These are phyloP conservation scores for Pachliopta kotzebuea DNA, from an alignment of 2,888 invertebrate genomes.

Conservation along the genomic window DNA sequence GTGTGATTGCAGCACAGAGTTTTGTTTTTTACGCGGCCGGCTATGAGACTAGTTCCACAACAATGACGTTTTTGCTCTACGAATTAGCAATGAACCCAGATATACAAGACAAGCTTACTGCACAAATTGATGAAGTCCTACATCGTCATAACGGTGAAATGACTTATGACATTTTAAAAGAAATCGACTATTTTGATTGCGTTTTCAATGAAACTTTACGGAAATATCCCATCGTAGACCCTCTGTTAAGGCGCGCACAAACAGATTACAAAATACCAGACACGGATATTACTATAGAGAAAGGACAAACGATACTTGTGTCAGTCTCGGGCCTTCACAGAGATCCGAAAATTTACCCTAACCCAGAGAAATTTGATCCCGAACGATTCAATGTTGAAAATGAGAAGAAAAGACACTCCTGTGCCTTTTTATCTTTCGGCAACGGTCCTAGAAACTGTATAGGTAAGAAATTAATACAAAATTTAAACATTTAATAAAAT, in stretches of 20 bases:
- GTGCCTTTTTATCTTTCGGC: constrained; percentile 18
- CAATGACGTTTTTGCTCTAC: constrained; percentile 54
- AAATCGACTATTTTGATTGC: constrained; percentile 60
- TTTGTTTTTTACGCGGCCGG: constrained; percentile 67
- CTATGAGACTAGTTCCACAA: constrained; percentile 65
- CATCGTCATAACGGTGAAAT: constrained; percentile 47
- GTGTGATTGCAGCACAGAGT: constrained; percentile 57
- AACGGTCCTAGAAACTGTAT: constrained; percentile 18
- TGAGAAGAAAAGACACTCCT: constrained; percentile 39
- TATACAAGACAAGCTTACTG: constrained; percentile 52
- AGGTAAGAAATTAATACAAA: constrained; percentile 6
- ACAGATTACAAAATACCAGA: constrained; percentile 53
- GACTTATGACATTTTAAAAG: constrained; percentile 55
- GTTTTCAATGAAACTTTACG: constrained; percentile 65
- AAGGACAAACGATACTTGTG: constrained; percentile 49
- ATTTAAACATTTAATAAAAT: too few relatives aligned
- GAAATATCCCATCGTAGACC: constrained; percentile 62
- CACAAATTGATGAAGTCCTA: constrained; percentile 50
- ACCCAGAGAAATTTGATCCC: constrained; percentile 69
- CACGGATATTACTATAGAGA: constrained; percentile 50
- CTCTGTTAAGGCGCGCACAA: constrained; percentile 52
- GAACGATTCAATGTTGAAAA: constrained; percentile 60
- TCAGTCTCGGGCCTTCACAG: constrained; percentile 59
- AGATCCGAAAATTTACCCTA: constrained; percentile 58
- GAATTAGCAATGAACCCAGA: constrained; percentile 55